These are phyloP conservation scores for Harpagoxenus sublaevis DNA, from an alignment of 2,888 invertebrate genomes.

Conservation along the genomic window DNA sequence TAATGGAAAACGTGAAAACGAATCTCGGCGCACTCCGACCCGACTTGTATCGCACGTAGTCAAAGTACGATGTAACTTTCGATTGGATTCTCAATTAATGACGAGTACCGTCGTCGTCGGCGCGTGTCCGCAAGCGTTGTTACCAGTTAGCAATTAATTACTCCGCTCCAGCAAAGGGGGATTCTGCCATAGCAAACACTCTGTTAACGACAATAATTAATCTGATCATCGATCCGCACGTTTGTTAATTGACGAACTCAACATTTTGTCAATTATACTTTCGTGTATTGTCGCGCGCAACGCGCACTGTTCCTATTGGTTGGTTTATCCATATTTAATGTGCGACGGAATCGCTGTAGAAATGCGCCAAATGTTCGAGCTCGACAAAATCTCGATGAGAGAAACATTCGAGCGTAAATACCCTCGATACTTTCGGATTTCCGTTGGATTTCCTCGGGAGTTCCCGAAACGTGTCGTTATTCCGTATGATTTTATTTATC, in stretches of 20 bases:
- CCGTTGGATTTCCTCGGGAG: background rate
- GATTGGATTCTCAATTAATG: constrained; percentile 51
- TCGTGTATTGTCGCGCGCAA: background rate
- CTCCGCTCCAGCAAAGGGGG: constrained; percentile 1
- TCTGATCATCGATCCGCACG: constrained; percentile 7
- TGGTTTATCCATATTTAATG: constrained; percentile 27
- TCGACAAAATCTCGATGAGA: background rate
- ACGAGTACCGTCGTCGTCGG: constrained; percentile 13
- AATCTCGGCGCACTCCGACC: background rate
- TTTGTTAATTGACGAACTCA: constrained; percentile 41
- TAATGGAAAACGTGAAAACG: constrained; percentile 26
- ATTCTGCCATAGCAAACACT: background rate
- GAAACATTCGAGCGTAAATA: constrained; percentile 30
- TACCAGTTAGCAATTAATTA: constrained; percentile 46
- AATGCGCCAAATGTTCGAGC: background rate
- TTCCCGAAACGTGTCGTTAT: constrained; percentile 5
- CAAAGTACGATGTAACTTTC: constrained; percentile 36
- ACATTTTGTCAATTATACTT: constrained; percentile 22
- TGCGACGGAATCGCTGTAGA: background rate
- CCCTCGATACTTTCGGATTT: constrained; percentile 3
- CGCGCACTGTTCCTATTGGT: background rate
- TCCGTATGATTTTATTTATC: constrained; percentile 8
- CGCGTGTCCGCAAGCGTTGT: constrained; percentile 39
- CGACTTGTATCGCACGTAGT: constrained; percentile 22
- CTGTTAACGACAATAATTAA: constrained; percentile 47